phyloP scores from a whole-genome alignment of 2,113 vertebrate species.

The Microtus oregoni region DNA sequence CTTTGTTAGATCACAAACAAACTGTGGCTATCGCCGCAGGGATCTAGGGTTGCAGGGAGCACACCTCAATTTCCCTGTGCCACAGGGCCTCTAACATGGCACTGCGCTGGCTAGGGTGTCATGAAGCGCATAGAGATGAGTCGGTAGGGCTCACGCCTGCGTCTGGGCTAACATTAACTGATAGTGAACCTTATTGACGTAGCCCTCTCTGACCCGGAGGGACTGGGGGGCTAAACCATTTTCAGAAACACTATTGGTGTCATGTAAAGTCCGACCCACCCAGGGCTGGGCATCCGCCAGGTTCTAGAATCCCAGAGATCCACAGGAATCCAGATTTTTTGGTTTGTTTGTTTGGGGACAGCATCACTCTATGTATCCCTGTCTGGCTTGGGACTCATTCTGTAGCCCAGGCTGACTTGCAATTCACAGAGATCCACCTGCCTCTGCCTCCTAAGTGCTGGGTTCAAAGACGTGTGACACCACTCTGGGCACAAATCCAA shows the following conservation, averaged over 20 bases:
- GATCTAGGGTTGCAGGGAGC: neutral
- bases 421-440: neutral
- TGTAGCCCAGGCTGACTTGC: neutral
- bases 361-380: neutral
- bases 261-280: neutral
- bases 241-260: too few species aligned
- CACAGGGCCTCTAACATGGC: accelerated
- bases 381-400: neutral
- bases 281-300: neutral
- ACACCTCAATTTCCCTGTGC: too few species aligned
- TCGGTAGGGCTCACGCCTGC: neutral
- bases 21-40: too few species aligned
- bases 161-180: neutral
- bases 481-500: neutral
- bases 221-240: neutral
- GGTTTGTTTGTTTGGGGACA: neutral
- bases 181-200: accelerated
- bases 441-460: neutral
- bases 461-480: neutral
- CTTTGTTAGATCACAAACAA: too few species aligned
- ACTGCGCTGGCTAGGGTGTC: accelerated
- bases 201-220: neutral
- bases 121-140: neutral
- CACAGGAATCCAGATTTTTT: neutral
- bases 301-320: neutral